Evolutionary conservation across 2,113 vertebrate species (phyloP).

Genomic region (Ptilorrhoa leucosticta): DNA sequence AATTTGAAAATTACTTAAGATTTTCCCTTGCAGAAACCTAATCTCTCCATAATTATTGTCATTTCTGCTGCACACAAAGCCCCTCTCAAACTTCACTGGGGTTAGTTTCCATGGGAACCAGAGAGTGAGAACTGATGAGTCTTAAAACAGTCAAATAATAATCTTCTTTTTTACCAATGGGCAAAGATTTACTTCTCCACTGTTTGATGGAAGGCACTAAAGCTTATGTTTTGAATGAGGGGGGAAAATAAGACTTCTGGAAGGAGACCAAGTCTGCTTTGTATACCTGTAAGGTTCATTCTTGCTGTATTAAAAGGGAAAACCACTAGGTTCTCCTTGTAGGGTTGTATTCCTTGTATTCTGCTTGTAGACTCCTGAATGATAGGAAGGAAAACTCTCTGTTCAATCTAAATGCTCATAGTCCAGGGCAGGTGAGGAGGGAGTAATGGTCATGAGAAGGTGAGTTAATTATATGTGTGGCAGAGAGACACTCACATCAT

Average conservation of each 20-base stretch:
- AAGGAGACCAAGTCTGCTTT: background rate
- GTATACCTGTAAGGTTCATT: background rate
- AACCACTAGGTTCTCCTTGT: background rate
- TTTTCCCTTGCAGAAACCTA: constrained; percentile 31
- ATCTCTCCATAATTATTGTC: constrained; percentile 23
- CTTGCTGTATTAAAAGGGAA: background rate
- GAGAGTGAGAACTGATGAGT: constrained; percentile 61
- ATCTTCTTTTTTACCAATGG: constrained; percentile 51
- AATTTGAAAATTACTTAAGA: constrained; percentile 37
- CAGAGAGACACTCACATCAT: background rate
- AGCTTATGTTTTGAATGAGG: constrained; percentile 2
- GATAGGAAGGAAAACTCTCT: background rate
- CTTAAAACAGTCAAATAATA: constrained; percentile 65
- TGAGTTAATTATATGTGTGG: background rate
- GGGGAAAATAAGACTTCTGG: background rate
- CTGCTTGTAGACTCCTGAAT: background rate
- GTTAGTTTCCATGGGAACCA: constrained; percentile 71
- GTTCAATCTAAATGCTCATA: background rate
- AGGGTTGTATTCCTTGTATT: background rate
- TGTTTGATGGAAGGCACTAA: constrained; percentile 22
- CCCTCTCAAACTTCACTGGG: constrained; percentile 55
- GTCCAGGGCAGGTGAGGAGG: background rate
- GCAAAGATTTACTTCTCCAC: constrained; percentile 48
- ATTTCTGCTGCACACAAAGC: constrained; percentile 45
- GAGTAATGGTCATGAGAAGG: background rate